Conservation (phyloP, 2,888 invertebrate species). For the Lepidonotus clava region DNA sequence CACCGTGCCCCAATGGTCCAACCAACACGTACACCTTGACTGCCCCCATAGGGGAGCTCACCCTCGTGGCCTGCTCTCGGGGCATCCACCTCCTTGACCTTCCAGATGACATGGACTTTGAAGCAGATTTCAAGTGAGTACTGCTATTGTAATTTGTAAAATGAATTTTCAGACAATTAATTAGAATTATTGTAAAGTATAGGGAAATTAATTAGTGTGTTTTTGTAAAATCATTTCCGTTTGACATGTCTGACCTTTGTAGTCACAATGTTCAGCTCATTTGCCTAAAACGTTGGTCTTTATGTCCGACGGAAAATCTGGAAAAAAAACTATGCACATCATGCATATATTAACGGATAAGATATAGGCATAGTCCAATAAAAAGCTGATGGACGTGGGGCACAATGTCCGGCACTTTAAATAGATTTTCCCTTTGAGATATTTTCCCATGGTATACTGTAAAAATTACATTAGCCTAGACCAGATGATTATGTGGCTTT, state of each 20-base stretch:
- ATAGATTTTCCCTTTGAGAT: no score
- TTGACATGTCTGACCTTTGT: not conserved
- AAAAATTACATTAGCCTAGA: no score
- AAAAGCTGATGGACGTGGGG: no score
- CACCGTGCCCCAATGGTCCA: conserved; percentile 72
- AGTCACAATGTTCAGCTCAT: not conserved
- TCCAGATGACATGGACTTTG: not conserved
- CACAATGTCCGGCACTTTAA: no score
- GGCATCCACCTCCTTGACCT: conserved; percentile 70
- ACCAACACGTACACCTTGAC: conserved; percentile 72
- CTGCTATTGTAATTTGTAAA: not conserved
- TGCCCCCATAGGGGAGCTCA: conserved; percentile 73
- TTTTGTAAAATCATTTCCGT: not conserved
- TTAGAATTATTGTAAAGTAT: not conserved
- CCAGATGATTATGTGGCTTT: not conserved
- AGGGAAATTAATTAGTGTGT: not conserved
- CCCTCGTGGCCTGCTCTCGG: conserved; percentile 71
- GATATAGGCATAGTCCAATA: no score
- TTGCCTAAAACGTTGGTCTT: no score
- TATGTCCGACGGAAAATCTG: no score
- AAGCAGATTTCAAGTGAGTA: not conserved
- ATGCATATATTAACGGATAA: no score
- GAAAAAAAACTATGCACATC: no score
- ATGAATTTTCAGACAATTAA: not conserved
- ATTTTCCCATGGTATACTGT: no score